These are phyloP conservation scores for Beris chalybata DNA, from an alignment of 2,888 invertebrate genomes.

Conservation along the genomic window DNA sequence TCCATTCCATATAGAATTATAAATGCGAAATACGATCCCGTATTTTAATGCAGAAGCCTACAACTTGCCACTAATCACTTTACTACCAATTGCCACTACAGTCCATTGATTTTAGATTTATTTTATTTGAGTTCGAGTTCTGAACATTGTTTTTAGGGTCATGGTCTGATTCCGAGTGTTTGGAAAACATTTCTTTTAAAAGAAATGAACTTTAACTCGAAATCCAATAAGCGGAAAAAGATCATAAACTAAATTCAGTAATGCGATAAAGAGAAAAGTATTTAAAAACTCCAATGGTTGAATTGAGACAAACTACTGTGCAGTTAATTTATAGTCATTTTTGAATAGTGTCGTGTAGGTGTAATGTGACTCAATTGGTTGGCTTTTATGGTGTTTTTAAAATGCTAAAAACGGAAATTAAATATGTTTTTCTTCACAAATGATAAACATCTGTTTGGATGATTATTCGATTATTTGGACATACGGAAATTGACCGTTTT, in stretches of 20 bases:
- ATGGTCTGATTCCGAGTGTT: not conserved
- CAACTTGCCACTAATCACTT: too few species aligned
- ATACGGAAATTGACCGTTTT: slow-evolving; percentile 3
- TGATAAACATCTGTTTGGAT: not conserved
- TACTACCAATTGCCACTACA: not conserved
- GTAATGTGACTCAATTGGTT: not conserved
- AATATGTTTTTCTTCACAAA: not conserved
- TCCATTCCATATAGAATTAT: not conserved
- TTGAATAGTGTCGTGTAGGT: not conserved
- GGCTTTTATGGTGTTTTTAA: not conserved
- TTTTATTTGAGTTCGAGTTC: too few species aligned
- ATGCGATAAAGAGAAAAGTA: too few species aligned
- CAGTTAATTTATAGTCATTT: not conserved
- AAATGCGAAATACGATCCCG: too few species aligned
- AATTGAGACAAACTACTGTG: not conserved
- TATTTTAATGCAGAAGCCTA: too few species aligned
- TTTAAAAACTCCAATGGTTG: too few species aligned
- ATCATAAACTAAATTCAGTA: too few species aligned
- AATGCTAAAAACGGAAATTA: slow-evolving; percentile 9
- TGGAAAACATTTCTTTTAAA: not conserved
- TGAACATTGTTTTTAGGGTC: slow-evolving; percentile 12
- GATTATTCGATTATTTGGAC: not conserved
- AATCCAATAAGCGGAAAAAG: not conserved
- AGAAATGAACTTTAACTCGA: slow-evolving; percentile 10
- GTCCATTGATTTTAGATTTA: slow-evolving; percentile 11